These are phyloP conservation scores for Pheucticus melanocephalus DNA, from an alignment of 2,113 vertebrate genomes.

Conservation along the genomic window DNA sequence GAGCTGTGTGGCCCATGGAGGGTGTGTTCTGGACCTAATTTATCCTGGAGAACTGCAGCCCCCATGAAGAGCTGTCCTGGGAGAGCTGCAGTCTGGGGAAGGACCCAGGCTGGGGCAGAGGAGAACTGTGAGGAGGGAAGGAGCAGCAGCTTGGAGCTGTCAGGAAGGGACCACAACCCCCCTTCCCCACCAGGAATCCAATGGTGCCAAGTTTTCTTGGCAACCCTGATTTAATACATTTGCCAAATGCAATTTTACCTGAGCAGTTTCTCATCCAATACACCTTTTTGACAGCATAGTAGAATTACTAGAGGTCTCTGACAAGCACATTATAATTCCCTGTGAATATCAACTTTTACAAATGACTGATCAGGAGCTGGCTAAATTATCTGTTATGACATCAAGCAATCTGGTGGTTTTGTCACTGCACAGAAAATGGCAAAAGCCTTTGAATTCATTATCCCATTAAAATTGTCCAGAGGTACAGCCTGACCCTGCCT, in stretches of 20 bases:
- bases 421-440: background rate
- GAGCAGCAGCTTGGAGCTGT: background rate
- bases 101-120: background rate
- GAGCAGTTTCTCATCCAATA: background rate
- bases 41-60: background rate
- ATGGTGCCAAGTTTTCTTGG: background rate
- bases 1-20: background rate
- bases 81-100: background rate
- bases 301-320: background rate
- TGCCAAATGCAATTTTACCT: conserved; percentile 7
- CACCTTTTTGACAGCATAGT: background rate
- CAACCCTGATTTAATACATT: background rate
- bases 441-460: background rate
- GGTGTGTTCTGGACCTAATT: background rate
- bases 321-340: background rate
- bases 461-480: background rate
- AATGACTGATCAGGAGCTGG: background rate
- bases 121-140: background rate
- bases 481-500: background rate
- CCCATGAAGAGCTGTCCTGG: background rate
- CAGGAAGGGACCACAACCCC: background rate
- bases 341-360: background rate
- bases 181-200: background rate
- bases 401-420: background rate
- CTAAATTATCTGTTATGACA: background rate